Evolutionary conservation across 2,888 invertebrate genomes (phyloP), one percentile per base, ranked within the genome.

Genomic region (Hirudinaria manillensis): DNA sequence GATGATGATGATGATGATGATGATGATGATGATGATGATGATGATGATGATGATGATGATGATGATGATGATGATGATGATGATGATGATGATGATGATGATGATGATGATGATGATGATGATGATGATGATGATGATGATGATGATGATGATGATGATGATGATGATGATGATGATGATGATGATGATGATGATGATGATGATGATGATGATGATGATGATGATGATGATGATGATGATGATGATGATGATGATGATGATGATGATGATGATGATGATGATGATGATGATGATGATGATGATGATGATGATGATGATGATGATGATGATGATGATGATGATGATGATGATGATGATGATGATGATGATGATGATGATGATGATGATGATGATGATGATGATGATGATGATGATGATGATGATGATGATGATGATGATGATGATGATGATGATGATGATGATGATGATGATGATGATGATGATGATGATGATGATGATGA

Each of bases 1-100:
- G 70, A 70, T 70, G 70, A 70, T 70, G 36, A 34, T 70, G 72
- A 72, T 72, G 72, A 72, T 72, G 53, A 72, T 72, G 70, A 70
- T 70, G 70, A 70, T 70, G 70, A 70, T 70, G 70, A 70, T 70
- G 70, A 70, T 70, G 70, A 70, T 70, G 70, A 70, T 24, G 66
- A 65, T 65, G 66, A 65, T 24, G 66, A 65, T 65, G 66, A 65
- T 24, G 66, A 65, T 65, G 66, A 65, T 24, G 66, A 65, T 65
- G 66, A 65, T 65, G 66, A 19, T 65, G 66, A 19, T 65, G 34
- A 1, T 55, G 21, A 73, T 61, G 65, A 61, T 34, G 61, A 34
- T 73, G 73, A 55, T 70, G 70, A 70, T 70, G 70, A 70, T 34
- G 70, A 70, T 34, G 70, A 70, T 34, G 72, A 72, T 53, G 72